Evolutionary conservation across 2,888 invertebrate genomes (phyloP).

Genomic region (Hydraecia micacea): DNA sequence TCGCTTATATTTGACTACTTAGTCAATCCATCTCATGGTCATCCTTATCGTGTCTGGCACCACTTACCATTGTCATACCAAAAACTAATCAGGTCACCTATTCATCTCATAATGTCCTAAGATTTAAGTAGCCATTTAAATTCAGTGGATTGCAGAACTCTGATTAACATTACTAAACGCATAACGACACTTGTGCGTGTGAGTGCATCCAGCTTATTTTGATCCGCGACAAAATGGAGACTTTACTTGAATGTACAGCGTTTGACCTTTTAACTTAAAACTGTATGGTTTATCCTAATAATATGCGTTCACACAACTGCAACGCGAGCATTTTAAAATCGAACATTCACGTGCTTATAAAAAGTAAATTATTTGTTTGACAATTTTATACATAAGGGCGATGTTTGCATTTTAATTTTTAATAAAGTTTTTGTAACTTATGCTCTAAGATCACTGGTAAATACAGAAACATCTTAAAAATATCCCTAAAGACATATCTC

Average conservation of each 20-base stretch:
- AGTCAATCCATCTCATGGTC: no score
- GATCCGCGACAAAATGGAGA: background rate
- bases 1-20: no score
- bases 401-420: constrained; percentile 35
- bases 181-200: constrained; percentile 54
- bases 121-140: constrained; percentile 39
- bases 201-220: constrained; percentile 23
- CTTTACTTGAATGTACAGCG: background rate
- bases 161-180: constrained; percentile 49
- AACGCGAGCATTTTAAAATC: background rate
- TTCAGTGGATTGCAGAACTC: constrained; percentile 33
- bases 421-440: constrained; percentile 8
- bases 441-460: background rate
- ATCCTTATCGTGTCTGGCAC: no score
- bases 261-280: background rate
- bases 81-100: constrained; percentile 21
- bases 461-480: constrained; percentile 1
- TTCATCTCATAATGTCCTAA: background rate
- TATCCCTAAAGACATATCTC: background rate
- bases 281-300: background rate
- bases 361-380: background rate
- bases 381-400: background rate
- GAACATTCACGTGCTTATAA: background rate
- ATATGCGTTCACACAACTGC: background rate
- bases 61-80: background rate